phyloP scores from a whole-genome alignment of 2,113 vertebrate genomes.

The Bufo gargarizans region DNA sequence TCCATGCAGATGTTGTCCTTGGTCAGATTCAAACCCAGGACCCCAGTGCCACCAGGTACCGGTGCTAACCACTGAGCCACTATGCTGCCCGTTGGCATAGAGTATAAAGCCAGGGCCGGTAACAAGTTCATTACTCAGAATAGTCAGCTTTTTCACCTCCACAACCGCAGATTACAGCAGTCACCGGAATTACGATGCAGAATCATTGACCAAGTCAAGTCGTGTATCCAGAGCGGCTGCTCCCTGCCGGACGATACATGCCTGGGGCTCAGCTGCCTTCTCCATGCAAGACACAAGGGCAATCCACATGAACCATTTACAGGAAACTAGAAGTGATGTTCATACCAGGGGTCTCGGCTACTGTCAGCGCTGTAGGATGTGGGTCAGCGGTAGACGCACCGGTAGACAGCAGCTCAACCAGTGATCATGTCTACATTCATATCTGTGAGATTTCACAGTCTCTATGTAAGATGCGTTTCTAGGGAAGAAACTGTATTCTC shows the following conservation, averaged over 20 bases:
- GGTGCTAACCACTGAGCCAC: no score
- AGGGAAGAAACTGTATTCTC: background rate
- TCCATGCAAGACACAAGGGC: no score
- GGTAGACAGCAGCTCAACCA: background rate
- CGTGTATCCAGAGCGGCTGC: background rate
- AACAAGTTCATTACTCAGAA: background rate
- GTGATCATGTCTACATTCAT: background rate
- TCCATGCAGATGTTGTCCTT: no score
- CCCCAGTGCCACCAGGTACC: no score
- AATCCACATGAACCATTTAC: background rate
- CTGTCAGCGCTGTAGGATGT: constrained; percentile 7
- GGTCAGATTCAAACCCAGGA: no score
- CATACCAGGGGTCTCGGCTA: background rate
- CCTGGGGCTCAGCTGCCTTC: background rate
- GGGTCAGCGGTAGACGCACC: background rate
- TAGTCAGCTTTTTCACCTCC: background rate
- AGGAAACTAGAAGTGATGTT: background rate
- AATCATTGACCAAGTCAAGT: background rate
- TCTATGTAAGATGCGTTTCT: background rate
- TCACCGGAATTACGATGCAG: background rate
- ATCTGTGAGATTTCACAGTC: background rate
- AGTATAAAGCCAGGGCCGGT: background rate
- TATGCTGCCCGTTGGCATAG: background rate
- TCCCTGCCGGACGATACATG: background rate
- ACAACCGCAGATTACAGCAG: background rate